Evolutionary conservation across 2,888 invertebrate genomes (phyloP).

Genomic region (Brachypterus glaber): DNA sequence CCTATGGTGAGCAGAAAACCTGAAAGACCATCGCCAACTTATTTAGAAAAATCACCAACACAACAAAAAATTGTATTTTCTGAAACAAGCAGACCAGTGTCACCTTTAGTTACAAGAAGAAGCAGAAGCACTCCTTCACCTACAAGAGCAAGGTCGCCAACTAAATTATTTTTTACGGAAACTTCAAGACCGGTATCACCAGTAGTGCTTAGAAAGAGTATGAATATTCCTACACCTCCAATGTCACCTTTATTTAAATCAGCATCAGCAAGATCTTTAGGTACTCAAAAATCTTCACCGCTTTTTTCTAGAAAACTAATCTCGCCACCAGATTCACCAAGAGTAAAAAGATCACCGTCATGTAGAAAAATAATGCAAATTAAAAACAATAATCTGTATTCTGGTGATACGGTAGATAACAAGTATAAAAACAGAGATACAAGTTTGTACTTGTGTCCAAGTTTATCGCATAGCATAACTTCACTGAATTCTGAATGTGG

Average conservation of each 20-base stretch:
- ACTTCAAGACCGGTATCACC: slow-evolving; percentile 27
- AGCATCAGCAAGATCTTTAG: not conserved
- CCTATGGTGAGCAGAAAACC: slow-evolving; percentile 25
- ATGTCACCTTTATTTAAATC: slow-evolving; percentile 17
- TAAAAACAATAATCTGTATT: slow-evolving; percentile 14
- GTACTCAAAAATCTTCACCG: not conserved
- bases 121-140: slow-evolving; percentile 14
- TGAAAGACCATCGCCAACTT: slow-evolving; percentile 1
- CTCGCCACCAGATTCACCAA: slow-evolving; percentile 18
- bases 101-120: slow-evolving; percentile 12
- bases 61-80: slow-evolving; percentile 41
- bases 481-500: slow-evolving; percentile 47
- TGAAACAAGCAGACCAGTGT: slow-evolving; percentile 20
- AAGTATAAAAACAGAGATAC: slow-evolving; percentile 17
- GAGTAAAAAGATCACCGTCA: slow-evolving; percentile 25
- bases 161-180: slow-evolving; percentile 23
- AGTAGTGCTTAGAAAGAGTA: slow-evolving; percentile 11
- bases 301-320: not conserved
- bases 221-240: slow-evolving; percentile 5
- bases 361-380: slow-evolving; percentile 30
- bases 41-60: slow-evolving; percentile 31
- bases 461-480: slow-evolving; percentile 39
- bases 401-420: slow-evolving; percentile 1
- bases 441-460: slow-evolving; percentile 26
- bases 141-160: slow-evolving; percentile 22